A percentile compares a stretch with the other conserved stretches of the same genome.
Conservation (phyloP, 2,888 invertebrate genomes). For the Lypha dubia region DNA sequence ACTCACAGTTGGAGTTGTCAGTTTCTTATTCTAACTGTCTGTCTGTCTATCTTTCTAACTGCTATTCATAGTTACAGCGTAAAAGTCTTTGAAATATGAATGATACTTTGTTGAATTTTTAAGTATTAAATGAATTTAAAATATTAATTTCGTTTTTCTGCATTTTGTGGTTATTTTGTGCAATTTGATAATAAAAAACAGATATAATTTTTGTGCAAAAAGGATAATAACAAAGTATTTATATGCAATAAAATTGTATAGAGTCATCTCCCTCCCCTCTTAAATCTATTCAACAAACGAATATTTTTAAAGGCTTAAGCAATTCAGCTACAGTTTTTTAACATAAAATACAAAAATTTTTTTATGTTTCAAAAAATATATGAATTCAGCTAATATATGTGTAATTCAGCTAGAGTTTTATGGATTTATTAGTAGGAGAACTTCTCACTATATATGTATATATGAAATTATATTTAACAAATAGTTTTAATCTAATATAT, state of each 20-base stretch:
- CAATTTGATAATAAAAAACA: slow-evolving; percentile 43
- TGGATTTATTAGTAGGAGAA: too few relatives aligned
- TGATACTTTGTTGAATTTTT: slow-evolving; percentile 23
- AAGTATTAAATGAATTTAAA: slow-evolving; percentile 34
- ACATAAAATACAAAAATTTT: too few relatives aligned
- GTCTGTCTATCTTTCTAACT: slow-evolving; percentile 8
- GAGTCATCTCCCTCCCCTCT: too few relatives aligned
- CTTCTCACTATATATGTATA: too few relatives aligned
- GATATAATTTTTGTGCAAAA: slow-evolving; percentile 3
- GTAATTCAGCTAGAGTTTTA: too few relatives aligned
- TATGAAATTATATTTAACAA: too few relatives aligned
- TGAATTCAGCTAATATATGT: too few relatives aligned
- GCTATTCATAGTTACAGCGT: slow-evolving; percentile 21
- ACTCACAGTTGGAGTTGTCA: slow-evolving; percentile 62
- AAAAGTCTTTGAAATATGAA: slow-evolving; percentile 48
- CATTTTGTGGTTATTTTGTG: slow-evolving; percentile 7
- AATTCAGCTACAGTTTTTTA: too few relatives aligned
- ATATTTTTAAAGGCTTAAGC: too few relatives aligned
- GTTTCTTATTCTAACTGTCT: slow-evolving; percentile 11
- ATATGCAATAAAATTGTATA: background rate
- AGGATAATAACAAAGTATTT: background rate
- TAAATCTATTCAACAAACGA: too few relatives aligned
- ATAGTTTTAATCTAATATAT: too few relatives aligned
- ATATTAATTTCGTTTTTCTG: background rate
- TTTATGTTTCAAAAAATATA: too few relatives aligned